Percentiles rank a stretch among this genome's conserved stretches.
phyloP scores from a whole-genome alignment of 2,113 vertebrate genomes.

The Nyctibius bracteatus region DNA sequence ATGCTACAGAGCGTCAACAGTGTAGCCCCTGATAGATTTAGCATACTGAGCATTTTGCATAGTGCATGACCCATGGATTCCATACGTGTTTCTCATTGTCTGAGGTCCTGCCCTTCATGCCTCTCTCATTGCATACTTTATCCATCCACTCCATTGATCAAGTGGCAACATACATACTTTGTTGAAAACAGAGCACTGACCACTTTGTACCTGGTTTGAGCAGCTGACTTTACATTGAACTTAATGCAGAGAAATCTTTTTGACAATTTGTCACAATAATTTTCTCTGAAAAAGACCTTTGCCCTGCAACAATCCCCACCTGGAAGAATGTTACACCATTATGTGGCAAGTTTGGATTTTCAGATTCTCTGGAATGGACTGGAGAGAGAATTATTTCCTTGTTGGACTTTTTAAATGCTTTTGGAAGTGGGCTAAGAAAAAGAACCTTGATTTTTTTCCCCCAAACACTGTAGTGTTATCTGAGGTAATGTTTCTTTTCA shows the following conservation, averaged over 20 bases:
- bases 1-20: not conserved
- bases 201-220: not conserved
- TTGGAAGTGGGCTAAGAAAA: not conserved
- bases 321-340: not conserved
- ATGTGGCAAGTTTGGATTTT: not conserved
- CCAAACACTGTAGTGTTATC: not conserved
- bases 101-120: not conserved
- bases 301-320: not conserved
- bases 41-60: not conserved
- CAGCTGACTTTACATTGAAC: not conserved
- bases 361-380: not conserved
- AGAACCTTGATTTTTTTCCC: accelerated
- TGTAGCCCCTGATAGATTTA: not conserved
- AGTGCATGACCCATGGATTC: not conserved
- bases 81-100: not conserved
- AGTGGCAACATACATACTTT: not conserved
- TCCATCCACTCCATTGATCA: not conserved
- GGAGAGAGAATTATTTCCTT: not conserved
- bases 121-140: not conserved
- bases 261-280: not conserved
- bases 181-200: not conserved
- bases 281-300: not conserved
- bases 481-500: not conserved
- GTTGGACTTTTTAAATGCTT: not conserved
- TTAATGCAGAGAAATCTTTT: not conserved